Evolutionary conservation across 2,888 invertebrate genomes (phyloP), one percentile per base, ranked within the genome.

Genomic region (Rutpela maculata): DNA sequence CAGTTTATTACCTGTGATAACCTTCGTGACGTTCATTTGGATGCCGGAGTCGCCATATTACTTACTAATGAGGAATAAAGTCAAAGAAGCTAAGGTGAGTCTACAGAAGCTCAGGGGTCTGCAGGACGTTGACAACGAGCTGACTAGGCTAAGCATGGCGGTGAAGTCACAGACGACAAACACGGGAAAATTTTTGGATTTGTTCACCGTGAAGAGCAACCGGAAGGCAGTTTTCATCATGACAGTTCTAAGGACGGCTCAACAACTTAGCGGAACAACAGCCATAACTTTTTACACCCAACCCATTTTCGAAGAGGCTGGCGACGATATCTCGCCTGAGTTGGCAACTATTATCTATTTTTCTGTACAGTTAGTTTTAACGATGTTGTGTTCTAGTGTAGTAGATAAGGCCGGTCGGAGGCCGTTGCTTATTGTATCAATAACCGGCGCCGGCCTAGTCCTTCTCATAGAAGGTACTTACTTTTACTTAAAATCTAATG

Each of bases 141-240:
- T 90, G 3, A 80, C 84, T 0, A 78, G 88, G 31, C 83, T 90
- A 43, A 84, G 82, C 35, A 76, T 80, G n/a, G 88, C 88, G 9
- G 87, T 90, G 0, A 83, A 86, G 80, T 82, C 86, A 63, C 86
- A 88, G 67, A 84, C 91, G 90, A 90, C 91, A 77, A 91, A 92
- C 81, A 90, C 88, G 82, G 92, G 92, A 12, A 91, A 91, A 7
- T 91, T 92, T 89, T 85, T 90, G 77, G 93, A 93, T 84, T 87
- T 93, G 56, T 85, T 93, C 75, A 90, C 90, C 15, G 91, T 92
- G 80, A 91, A 91, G 43, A 92, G 92, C 0, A 93, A 93, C 85
- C 91, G 92, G 79, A 92, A 92, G 88, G 94, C 95, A 1, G 89
- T 95, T 83, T 90, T 92, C 83, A 92, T 95, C 69, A 91, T 92